These are phyloP conservation scores for Temnopleurus reevesii DNA, from an alignment of 53 echinoderm and acorn worm species.

Conservation along the genomic window DNA sequence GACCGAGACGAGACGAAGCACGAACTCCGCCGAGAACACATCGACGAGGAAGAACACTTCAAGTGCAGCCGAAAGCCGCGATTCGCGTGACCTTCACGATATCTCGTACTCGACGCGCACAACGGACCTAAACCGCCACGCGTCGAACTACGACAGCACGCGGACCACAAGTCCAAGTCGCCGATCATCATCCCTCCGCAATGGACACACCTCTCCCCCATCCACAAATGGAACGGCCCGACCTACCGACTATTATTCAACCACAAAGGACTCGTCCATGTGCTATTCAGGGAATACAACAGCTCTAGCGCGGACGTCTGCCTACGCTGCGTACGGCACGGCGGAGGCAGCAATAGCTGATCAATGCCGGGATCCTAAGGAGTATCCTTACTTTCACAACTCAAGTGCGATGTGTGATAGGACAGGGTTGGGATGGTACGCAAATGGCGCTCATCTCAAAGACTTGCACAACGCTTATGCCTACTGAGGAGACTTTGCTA, in stretches of 20 bases:
- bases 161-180: constrained; percentile 35
- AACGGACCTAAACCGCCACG: not conserved
- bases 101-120: constrained; percentile 42
- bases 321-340: constrained; percentile 56
- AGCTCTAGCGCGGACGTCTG: constrained; percentile 41
- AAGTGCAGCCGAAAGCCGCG: constrained; percentile 20
- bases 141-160: constrained; percentile 21
- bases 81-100: constrained; percentile 52
- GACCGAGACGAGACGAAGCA: constrained; percentile 18
- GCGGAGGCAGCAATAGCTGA: constrained; percentile 61
- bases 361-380: constrained; percentile 69
- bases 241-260: constrained; percentile 56
- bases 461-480: constrained; percentile 80
- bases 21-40: not conserved
- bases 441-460: constrained; percentile 67
- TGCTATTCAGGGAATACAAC: constrained; percentile 52
- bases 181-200: constrained; percentile 46
- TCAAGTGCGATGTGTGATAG: constrained; percentile 82
- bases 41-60: constrained; percentile 32
- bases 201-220: constrained; percentile 54
- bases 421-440: constrained; percentile 85
- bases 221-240: constrained; percentile 61
- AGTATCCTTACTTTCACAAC: constrained; percentile 75
- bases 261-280: constrained; percentile 56
- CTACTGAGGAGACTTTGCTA: constrained; percentile 38